Evolutionary conservation across 2,888 invertebrate genomes (phyloP), one percentile per base, ranked within the genome.

Genomic region (Mythimna ferrago): DNA sequence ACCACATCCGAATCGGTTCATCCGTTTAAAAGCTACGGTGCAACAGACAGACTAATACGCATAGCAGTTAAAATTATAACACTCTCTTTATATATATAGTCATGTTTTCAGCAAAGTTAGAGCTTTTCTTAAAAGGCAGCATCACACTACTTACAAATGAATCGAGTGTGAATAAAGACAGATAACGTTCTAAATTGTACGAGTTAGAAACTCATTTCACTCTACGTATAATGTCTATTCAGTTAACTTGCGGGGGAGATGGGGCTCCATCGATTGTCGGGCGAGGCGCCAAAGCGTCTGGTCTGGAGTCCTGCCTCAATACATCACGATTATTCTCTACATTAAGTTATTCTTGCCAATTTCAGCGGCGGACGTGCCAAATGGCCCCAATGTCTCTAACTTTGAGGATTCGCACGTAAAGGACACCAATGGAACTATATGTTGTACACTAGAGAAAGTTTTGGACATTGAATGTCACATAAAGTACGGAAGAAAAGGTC

Each of bases 231-330:
- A 82, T 66, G 57, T 70, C 48, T 78, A 70, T 70, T 78, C 41
- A 58, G 70, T 67, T 51, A 67, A 73, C 70, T 78, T 64, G 60
- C 26, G 51, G 75, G 74, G 66, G 78, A 81, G 77, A 74, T 81
- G 79, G 83, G 56, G 74, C 84, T 87, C 80, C 71, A 83, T 86
- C 82, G 85, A 86, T 88, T 83, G 68, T 71, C 80, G 84, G 77
- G 84, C 67, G 58, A 60, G 91, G 88, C 90, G 91, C 89, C 91
- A 72, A 74, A 78, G 76, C 61, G 90, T 90, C 90, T 89, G 83
- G 71, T 63, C 70, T 26, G 68, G 70, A 77, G 70, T 65, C 66
- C 68, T 70, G 57, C 58, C 44, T 38, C 58, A 76, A 77, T 87
- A 85, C 58, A 84, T 87, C 83, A 82, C 73, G 65, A 80, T 87